Evolutionary conservation across 2,888 invertebrate genomes (phyloP).

Genomic region (Myopa testacea): DNA sequence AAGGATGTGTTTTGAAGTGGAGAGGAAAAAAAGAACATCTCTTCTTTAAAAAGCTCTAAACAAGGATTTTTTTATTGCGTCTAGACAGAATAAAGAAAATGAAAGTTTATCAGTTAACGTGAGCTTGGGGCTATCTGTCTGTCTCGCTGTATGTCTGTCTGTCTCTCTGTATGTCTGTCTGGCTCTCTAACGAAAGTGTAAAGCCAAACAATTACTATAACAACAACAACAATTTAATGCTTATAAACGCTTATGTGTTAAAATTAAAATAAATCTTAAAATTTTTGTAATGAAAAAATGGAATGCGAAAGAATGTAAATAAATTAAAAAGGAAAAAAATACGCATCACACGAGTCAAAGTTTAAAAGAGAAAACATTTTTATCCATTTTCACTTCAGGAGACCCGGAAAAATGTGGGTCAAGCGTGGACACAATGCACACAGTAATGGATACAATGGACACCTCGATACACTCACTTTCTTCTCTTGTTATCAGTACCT

Average conservation of each 20-base stretch:
- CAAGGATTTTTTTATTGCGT: background rate
- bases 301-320: background rate
- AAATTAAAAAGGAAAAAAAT: background rate
- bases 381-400: background rate
- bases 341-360: background rate
- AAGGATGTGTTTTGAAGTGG: too few species aligned
- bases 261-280: background rate
- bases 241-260: background rate
- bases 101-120: background rate
- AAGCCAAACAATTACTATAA: background rate
- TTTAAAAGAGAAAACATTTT: background rate
- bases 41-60: background rate
- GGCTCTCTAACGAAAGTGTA: background rate
- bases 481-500: too few species aligned
- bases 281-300: background rate
- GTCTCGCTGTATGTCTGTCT: too few species aligned
- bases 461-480: too few species aligned
- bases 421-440: too few species aligned
- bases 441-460: too few species aligned
- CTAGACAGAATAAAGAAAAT: slow-evolving; percentile 1
- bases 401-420: too few species aligned
- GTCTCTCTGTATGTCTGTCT: too few species aligned
- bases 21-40: background rate
- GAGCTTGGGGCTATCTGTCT: background rate
- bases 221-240: background rate